Evolutionary conservation across 2,888 invertebrate genomes (phyloP).

Genomic region (Hirtodrosophila histrioides): DNA sequence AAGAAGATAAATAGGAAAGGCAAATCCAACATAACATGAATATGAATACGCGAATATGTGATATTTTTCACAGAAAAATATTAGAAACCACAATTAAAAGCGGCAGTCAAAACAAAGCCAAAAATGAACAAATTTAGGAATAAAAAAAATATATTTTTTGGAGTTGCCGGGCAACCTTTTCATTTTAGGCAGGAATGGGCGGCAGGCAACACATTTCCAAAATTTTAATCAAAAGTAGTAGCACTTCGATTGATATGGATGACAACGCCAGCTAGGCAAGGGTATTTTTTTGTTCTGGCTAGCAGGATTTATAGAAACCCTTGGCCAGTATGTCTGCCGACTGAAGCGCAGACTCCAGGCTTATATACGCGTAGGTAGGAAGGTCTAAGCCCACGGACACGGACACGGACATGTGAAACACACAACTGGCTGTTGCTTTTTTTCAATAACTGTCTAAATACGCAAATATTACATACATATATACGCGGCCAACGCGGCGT

Average conservation of each 20-base stretch:
- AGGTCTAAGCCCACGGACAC: constrained; percentile 11
- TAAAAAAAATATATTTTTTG: constrained; percentile 12
- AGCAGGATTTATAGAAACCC: constrained; percentile 32
- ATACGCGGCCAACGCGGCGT: constrained; percentile 36
- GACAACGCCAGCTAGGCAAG: constrained; percentile 40
- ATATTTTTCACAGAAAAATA: constrained; percentile 29
- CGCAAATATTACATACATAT: no score
- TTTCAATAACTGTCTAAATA: constrained; percentile 56
- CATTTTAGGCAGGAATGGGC: constrained; percentile 4
- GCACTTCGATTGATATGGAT: constrained; percentile 79
- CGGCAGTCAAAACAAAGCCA: constrained; percentile 27
- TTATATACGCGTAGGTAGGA: constrained; percentile 6
- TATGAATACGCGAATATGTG: constrained; percentile 24
- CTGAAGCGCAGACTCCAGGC: background rate
- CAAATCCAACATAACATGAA: constrained; percentile 59
- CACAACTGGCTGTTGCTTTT: constrained; percentile 31
- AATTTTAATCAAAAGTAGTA: constrained; percentile 82
- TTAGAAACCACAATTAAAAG: constrained; percentile 79
- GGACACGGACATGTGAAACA: constrained; percentile 29
- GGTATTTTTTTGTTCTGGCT: constrained; percentile 14
- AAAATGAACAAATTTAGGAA: background rate
- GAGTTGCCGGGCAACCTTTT: constrained; percentile 8
- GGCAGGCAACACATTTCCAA: constrained; percentile 29
- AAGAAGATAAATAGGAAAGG: background rate
- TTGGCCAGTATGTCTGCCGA: constrained; percentile 16